Evolutionary conservation across 2,888 invertebrate species (phyloP).

Genomic region (Anthophora plumipes): DNA sequence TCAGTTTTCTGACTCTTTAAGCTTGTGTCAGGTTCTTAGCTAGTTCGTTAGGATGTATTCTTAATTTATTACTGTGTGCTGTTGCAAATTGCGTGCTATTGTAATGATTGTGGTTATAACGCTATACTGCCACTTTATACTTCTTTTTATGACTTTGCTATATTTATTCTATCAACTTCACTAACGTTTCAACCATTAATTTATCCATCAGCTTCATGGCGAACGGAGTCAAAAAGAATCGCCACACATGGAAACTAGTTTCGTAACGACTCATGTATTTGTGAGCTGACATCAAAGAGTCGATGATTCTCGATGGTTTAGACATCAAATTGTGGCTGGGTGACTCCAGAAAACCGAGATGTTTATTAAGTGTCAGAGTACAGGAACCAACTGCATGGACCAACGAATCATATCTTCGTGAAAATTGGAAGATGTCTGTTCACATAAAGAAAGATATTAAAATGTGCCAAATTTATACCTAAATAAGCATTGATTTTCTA

Average conservation of each 20-base stretch:
- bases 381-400: constrained; percentile 85
- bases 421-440: constrained; percentile 82
- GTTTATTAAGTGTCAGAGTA: constrained; percentile 85
- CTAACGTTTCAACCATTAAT: constrained; percentile 26
- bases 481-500: too few relatives aligned
- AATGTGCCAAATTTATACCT: too few relatives aligned
- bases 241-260: constrained; percentile 88
- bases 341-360: constrained; percentile 88
- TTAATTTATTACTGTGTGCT: too few relatives aligned
- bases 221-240: constrained; percentile 87
- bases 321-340: constrained; percentile 85
- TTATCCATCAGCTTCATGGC: constrained; percentile 87
- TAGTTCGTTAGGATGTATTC: too few relatives aligned
- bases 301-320: constrained; percentile 87
- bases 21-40: too few relatives aligned
- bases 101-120: too few relatives aligned
- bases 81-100: too few relatives aligned
- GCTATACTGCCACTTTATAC: too few relatives aligned
- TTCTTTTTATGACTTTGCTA: too few relatives aligned
- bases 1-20: too few relatives aligned
- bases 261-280: constrained; percentile 88
- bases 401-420: constrained; percentile 84
- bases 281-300: constrained; percentile 86
- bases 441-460: too few relatives aligned
- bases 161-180: too few relatives aligned